phyloP scores from a whole-genome alignment of 2,888 invertebrate species.

The Portevinia maculata region DNA sequence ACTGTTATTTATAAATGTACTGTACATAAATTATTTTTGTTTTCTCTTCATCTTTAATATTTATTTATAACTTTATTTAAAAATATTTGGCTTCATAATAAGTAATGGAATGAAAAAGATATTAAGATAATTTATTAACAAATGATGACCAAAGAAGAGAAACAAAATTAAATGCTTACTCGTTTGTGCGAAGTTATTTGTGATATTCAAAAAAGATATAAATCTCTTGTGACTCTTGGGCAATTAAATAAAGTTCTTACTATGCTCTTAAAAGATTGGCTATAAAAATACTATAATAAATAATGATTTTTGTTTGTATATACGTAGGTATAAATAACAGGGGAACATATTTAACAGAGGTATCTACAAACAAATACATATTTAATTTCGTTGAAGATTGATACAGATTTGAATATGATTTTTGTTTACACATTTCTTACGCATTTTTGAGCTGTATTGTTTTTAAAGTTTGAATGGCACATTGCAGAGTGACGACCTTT shows the following conservation, averaged over 20 bases:
- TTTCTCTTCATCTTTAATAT: neutral
- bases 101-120: conserved; percentile 44
- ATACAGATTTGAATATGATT: neutral
- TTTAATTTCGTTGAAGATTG: neutral
- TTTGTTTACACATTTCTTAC: neutral
- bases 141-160: neutral
- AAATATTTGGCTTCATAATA: conserved; percentile 52
- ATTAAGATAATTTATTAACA: conserved; percentile 25
- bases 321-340: neutral
- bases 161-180: neutral
- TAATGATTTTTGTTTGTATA: conserved; percentile 1
- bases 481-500: neutral
- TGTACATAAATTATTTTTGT: conserved; percentile 1
- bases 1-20: conserved; percentile 19
- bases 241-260: neutral
- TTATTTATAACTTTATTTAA: conserved; percentile 11
- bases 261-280: neutral
- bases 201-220: conserved; percentile 8
- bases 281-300: conserved; percentile 19
- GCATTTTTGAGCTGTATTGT: neutral
- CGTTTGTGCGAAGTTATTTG: conserved; percentile 37
- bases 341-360: neutral
- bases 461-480: conserved; percentile 1
- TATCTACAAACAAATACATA: neutral
- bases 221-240: conserved; percentile 23